Evolutionary conservation across 1,140 invertebrate genomes (phyloP), one percentile per base, ranked within the genome.

Genomic region (Meloidogyne chitwoodi): DNA sequence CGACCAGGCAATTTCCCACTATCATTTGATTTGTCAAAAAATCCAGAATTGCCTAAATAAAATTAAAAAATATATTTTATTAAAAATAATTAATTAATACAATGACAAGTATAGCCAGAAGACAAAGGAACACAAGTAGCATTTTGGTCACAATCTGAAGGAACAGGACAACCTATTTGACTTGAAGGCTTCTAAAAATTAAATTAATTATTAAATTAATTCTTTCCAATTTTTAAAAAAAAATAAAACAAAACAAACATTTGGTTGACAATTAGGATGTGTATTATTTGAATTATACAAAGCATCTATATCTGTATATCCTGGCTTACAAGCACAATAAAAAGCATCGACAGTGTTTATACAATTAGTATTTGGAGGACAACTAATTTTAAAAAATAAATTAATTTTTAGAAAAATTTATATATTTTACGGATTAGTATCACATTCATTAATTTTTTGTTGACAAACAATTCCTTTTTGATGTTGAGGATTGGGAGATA

Each of bases 291-390:
- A n/a, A 74, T 87, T 86, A 29, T 81, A 72, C 26, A 87, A 79
- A 63, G 85, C 86, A 71, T 87, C 86, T 19, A 81, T 63, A 75
- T 86, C 85, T 6, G 69, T 75, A 68, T 85, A 86, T 14, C 85
- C 85, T 26, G 76, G 66, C 38, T 84, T 85, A 80, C 84, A 85
- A 48, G 78, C 72, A 66, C 84, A 84, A 5, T 80, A 85, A 64
- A 79, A 85, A 26, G 81, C 84, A 70, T 85, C 84, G 19, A 79
- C 74, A 16, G 85, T 85, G 69, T 85, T 86, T 71, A 85, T 78
- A 70, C 85, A 86, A 56, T 79, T 77, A 11, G 85, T 86, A 65
- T 87, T 69, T 68, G 76, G 70, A 65, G 81, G 78, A 71, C 85
- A 56, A 56, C n/a, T 8, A 56, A n/a, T 56, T n/a, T n/a, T n/a